These are phyloP conservation scores for Caenorhabditis sinica DNA, from an alignment of 2,888 invertebrate genomes.

Conservation along the genomic window DNA sequence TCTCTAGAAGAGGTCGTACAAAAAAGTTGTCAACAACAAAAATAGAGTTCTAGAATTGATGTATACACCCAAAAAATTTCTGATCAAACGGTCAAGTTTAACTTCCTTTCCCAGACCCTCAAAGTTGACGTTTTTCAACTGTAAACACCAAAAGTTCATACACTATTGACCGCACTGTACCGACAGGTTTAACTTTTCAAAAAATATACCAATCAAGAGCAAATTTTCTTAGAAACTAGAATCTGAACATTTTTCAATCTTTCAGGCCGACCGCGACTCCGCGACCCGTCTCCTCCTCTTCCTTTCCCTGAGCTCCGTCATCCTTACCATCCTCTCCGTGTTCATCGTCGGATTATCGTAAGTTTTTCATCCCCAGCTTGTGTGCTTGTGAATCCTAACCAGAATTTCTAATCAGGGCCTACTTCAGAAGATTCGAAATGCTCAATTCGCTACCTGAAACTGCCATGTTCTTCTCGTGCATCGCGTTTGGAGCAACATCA, in stretches of 20 bases:
- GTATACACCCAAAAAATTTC: no score
- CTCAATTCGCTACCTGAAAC: slow-evolving; percentile 67
- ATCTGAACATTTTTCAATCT: no score
- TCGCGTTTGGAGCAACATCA: slow-evolving; percentile 87
- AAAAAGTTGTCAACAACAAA: no score
- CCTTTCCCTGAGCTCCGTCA: slow-evolving; percentile 52
- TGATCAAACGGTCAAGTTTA: no score
- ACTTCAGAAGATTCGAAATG: slow-evolving; percentile 59
- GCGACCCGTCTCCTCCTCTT: slow-evolving; percentile 51
- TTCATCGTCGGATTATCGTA: slow-evolving; percentile 63
- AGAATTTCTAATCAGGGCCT: slow-evolving; percentile 31
- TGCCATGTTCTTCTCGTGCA: slow-evolving; percentile 70
- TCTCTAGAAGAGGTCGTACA: no score
- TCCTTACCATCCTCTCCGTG: slow-evolving; percentile 55
- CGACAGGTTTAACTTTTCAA: no score
- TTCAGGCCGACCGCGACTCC: slow-evolving; percentile 60
- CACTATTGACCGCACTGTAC: no score
- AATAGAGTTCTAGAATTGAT: no score
- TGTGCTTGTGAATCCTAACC: slow-evolving; percentile 5
- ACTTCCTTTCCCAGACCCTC: no score
- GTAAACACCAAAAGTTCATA: no score
- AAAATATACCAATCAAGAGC: neutral
- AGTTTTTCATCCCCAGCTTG: slow-evolving; percentile 25
- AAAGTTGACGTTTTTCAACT: no score
- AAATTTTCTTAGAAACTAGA: no score